phyloP scores from a whole-genome alignment of 2,888 invertebrate genomes.

The Crossocerus cetratus region DNA sequence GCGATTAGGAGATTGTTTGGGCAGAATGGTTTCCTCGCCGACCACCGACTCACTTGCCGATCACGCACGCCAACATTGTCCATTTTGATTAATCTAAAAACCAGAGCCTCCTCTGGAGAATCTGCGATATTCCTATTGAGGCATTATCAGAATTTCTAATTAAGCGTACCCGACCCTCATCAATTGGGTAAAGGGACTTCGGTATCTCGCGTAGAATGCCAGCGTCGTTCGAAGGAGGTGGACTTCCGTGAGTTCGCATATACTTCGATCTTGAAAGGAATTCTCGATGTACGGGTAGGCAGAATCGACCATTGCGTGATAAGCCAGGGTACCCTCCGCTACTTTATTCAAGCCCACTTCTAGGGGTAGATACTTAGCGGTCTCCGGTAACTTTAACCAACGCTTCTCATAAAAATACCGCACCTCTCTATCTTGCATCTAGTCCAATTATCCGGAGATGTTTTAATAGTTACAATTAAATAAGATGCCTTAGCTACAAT shows the following conservation, averaged over 20 bases:
- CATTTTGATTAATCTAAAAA: slow-evolving; percentile 61
- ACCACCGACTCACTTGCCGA: slow-evolving; percentile 65
- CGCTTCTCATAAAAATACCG: slow-evolving; percentile 60
- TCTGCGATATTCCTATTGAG: neutral
- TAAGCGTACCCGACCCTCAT: slow-evolving; percentile 64
- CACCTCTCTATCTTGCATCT: slow-evolving; percentile 43
- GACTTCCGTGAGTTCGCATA: slow-evolving; percentile 68
- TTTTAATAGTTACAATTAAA: neutral
- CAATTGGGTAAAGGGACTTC: slow-evolving; percentile 67
- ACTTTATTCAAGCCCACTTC: slow-evolving; percentile 63
- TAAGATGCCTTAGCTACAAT: neutral
- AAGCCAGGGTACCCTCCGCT: slow-evolving; percentile 64
- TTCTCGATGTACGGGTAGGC: slow-evolving; percentile 67
- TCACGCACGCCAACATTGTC: slow-evolving; percentile 60
- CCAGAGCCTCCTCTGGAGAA: neutral
- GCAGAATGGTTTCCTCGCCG: slow-evolving; percentile 65
- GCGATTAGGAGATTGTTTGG: slow-evolving; percentile 57
- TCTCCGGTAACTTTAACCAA: slow-evolving; percentile 62
- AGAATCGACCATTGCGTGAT: slow-evolving; percentile 64
- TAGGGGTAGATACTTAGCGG: slow-evolving; percentile 54
- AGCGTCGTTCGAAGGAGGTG: slow-evolving; percentile 43
- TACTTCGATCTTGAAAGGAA: slow-evolving; percentile 62
- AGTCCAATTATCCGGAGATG: no score
- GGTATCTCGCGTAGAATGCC: slow-evolving; percentile 49
- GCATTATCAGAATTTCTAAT: neutral